Conservation (phyloP, 2,888 invertebrate species). For the Petrolisthes cinctipes region DNA sequence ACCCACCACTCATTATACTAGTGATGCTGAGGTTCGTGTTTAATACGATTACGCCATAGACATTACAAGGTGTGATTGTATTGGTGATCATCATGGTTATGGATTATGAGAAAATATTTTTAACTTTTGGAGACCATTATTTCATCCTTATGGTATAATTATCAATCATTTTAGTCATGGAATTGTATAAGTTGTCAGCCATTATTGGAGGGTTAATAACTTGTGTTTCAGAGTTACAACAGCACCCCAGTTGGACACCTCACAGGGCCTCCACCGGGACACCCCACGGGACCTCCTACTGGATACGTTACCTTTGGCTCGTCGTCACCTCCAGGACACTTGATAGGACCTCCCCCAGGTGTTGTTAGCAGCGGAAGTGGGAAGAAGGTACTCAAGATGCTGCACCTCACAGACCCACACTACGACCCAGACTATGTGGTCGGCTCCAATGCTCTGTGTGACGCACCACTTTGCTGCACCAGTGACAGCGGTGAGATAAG, state of each 20-base stretch:
- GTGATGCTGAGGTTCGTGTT: neutral
- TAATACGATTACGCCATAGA: no score
- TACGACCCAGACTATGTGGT: conserved; percentile 81
- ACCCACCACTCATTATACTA: neutral
- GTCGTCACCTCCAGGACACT: neutral
- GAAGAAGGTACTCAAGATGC: conserved; percentile 70
- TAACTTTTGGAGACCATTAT: no score
- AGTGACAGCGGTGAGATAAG: conserved; percentile 43
- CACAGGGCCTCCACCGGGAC: neutral
- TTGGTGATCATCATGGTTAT: no score
- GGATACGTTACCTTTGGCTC: neutral
- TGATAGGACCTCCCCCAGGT: neutral
- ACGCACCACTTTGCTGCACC: conserved; percentile 83
- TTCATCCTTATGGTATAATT: neutral
- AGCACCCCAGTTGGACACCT: neutral
- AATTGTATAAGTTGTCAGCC: neutral
- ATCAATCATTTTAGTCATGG: neutral
- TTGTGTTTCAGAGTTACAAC: neutral
- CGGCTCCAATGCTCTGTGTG: conserved; percentile 79
- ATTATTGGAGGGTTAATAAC: neutral
- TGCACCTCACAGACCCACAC: conserved; percentile 84
- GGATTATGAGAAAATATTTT: no score
- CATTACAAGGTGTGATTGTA: no score
- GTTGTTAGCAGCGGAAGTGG: neutral
- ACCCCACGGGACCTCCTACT: neutral